Evolutionary conservation across 64 coral and sea anemone species (phyloP), one percentile per base, ranked within the genome.

Genomic region (Montipora sp.): DNA sequence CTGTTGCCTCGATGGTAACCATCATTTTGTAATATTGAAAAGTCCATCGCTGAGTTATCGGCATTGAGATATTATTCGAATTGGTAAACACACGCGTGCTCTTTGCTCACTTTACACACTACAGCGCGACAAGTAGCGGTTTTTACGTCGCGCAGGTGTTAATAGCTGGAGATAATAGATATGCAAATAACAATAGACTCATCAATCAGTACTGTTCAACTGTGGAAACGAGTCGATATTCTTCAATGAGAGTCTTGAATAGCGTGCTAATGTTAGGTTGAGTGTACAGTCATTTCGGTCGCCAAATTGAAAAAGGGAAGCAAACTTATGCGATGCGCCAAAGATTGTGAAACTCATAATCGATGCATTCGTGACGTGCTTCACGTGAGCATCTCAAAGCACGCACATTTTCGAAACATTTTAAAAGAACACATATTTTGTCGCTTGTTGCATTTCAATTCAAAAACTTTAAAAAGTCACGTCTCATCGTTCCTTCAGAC

Each of bases 71-170:
- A 36, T 85, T 72, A 85, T 85, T 22, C 63, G 63, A 50, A 23
- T 85, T 47, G 18, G 82, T 72, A 85, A 71, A 85, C 65, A 85
- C 7, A 47, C 24, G 8, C 53, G 6, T 11, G n/a, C 43, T 10
- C 63, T 85, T 71, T 85, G 82, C 82, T 85, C 82, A 85, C 36
- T 85, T 85, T 85, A 85, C 82, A 85, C 82, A 85, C 63, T 71
- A 71, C 14, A 15, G 19, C 65, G 16, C 65, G 82, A 85, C 65
- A 85, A 85, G 82, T 85, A 63, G 65, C 82, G 61, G 65, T 47
- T 48, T 71, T 67, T 45, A 10, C 82, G 16, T 12, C 82, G 21
- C 65, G 82, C 82, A 85, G 82, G 82, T 85, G 82, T 85, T 85
- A 85, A 85, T 85, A 85, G 65, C 82, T 50, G 82, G 82, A 85